A percentile compares a stretch with the other conserved stretches of the same genome.
Conservation (phyloP, 2,888 invertebrate species). For the Folsomia candida region DNA sequence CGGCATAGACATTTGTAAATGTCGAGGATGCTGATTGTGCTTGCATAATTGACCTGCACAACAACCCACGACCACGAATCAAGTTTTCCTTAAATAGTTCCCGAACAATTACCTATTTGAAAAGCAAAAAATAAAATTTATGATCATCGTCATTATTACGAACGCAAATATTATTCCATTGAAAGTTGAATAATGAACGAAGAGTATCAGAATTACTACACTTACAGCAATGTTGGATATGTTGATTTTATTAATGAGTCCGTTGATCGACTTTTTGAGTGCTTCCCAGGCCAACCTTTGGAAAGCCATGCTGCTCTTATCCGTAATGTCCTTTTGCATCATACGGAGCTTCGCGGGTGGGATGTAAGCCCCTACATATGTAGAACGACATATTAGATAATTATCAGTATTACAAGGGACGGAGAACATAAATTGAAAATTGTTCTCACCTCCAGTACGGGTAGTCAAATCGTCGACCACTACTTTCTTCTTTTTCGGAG, state of each 20-base stretch:
- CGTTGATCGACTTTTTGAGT: slow-evolving; percentile 95
- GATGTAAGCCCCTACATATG: no score
- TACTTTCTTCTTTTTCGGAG: slow-evolving; percentile 54
- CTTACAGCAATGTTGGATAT: slow-evolving; percentile 77
- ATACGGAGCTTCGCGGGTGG: slow-evolving; percentile 92
- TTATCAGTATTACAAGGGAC: no score
- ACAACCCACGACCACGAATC: slow-evolving; percentile 87
- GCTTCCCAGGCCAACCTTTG: slow-evolving; percentile 99
- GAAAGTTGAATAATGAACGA: neutral
- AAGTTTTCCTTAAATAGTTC: slow-evolving; percentile 93
- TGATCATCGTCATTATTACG: neutral
- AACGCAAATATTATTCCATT: no score
- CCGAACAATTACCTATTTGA: slow-evolving; percentile 69
- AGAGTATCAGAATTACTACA: neutral
- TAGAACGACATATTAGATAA: no score
- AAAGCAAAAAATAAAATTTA: neutral
- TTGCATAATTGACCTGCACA: slow-evolving; percentile 90
- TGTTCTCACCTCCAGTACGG: slow-evolving; percentile 76
- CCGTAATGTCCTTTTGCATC: slow-evolving; percentile 94
- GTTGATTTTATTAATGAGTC: slow-evolving; percentile 96
- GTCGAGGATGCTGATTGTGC: slow-evolving; percentile 97
- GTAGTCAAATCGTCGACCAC: slow-evolving; percentile 72
- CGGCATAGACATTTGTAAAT: slow-evolving; percentile 96
- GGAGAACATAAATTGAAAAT: no score
- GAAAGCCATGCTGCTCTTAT: slow-evolving; percentile 87